These are phyloP conservation scores for Cavia aperea DNA, from an alignment of 2,113 vertebrate species.

Conservation along the genomic window DNA sequence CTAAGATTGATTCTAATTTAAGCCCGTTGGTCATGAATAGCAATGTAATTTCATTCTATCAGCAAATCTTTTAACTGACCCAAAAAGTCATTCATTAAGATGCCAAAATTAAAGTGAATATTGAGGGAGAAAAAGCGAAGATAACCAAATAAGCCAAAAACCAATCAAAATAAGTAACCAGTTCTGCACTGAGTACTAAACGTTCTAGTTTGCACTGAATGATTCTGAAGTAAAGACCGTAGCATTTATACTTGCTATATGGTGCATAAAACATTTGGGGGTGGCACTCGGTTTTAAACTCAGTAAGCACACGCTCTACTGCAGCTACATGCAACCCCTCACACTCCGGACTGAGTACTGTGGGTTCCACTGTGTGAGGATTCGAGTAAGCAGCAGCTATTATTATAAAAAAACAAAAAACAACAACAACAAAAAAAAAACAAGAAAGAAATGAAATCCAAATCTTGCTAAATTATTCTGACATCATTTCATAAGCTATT, in stretches of 20 bases:
- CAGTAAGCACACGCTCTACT: background rate
- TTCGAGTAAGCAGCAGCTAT: background rate
- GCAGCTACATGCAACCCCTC: background rate
- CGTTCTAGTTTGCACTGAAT: background rate
- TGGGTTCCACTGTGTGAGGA: conserved; percentile 1
- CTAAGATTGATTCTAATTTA: conserved; percentile 33
- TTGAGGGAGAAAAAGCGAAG: background rate
- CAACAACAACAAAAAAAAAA: background rate
- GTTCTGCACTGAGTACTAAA: background rate
- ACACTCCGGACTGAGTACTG: background rate
- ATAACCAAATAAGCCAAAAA: conserved; percentile 2
- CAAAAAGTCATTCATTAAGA: conserved; percentile 16
- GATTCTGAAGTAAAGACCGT: background rate
- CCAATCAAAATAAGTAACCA: background rate
- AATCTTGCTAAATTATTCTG: conserved; percentile 32
- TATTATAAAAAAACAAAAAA: background rate
- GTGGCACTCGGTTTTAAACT: background rate
- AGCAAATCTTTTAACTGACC: conserved; percentile 17
- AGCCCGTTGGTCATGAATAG: conserved; percentile 19
- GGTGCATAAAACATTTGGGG: background rate
- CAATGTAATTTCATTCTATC: conserved; percentile 22
- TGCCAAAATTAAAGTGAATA: conserved; percentile 26
- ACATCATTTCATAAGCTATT: conserved; percentile 16
- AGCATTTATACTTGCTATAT: background rate
- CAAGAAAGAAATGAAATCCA: background rate